Conservation (phyloP, 64 coral and sea anemone species). For the Stichodactyla helianthus region DNA sequence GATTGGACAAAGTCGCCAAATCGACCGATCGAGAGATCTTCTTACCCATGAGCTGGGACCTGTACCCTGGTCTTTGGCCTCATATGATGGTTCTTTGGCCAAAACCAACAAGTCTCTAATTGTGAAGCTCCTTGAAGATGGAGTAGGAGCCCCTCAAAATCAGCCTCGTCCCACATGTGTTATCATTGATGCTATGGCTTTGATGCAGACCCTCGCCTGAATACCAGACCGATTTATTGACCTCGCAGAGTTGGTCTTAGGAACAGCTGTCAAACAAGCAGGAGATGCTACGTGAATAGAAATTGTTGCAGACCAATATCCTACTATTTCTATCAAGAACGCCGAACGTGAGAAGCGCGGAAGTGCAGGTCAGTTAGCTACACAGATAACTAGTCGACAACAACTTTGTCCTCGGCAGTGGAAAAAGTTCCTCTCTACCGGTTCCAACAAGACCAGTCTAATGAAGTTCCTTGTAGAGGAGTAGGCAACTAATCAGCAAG, state of each 20-base stretch:
- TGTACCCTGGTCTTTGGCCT: constrained; percentile 45
- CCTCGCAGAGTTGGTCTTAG: constrained; percentile 37
- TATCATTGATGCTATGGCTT: constrained; percentile 41
- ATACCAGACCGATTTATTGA: constrained; percentile 51
- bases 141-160: constrained; percentile 10
- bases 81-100: constrained; percentile 30
- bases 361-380: constrained; percentile 4
- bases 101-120: constrained; percentile 28
- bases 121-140: constrained; percentile 18
- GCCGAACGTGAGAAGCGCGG: constrained; percentile 31
- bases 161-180: constrained; percentile 9
- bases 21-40: constrained; percentile 29
- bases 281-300: constrained; percentile 48
- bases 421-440: constrained; percentile 18
- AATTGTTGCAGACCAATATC: constrained; percentile 55
- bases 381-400: constrained; percentile 13
- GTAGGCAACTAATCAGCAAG: constrained; percentile 4
- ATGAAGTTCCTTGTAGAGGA: constrained; percentile 32
- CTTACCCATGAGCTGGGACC: constrained; percentile 44
- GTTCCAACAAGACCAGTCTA: constrained; percentile 30
- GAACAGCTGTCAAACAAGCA: constrained; percentile 18
- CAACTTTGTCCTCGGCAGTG: neutral
- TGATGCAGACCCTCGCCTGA: constrained; percentile 14
- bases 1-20: constrained; percentile 42
- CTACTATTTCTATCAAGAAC: constrained; percentile 41